Base-by-base conservation (phyloP, 1,140 invertebrate species). In the Atta texana region DNA sequence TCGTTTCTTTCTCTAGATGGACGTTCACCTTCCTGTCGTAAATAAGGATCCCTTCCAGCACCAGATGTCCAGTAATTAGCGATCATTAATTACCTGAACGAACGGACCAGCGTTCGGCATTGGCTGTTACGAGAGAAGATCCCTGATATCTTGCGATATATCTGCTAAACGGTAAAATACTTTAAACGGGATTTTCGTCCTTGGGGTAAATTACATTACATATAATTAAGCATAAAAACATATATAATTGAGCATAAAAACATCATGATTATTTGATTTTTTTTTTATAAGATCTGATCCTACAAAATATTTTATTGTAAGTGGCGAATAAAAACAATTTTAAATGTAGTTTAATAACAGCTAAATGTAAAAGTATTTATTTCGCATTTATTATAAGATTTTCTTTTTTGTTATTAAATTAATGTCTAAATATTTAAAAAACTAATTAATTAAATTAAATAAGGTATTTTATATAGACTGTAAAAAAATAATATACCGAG, bases 21-120 rank as follows among this genome's bases (percentile, higher is more conserved):
- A 77, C 82, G 75, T 89, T 78, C 88, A 90, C 86, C 89, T 89
- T 92, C 86, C 89, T 88, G 85, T 69, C 81, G 87, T 88, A 92
- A 92, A 92, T 90, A 89, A 92, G 87, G 61, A 82, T 88, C 77
- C 71, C 69, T 57, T 78, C 61, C 78, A 86, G 80, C 85, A 77
- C 86, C 87, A 87, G 78, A 89, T 90, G 81, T 71, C 49, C 53
- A 76, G 72, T 85, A 90, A 91, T 89, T 77, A 89, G 51, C 59
- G 69, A 91, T 85, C 87, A 82, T 85, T 88, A 85, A 90, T 91
- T 90, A 88, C 63, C n/a, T 39, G 59, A 61, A 74, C 44, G 49
- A 71, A 39, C 55, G 28, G 51, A 61, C 49, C 34, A 76, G 16
- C 69, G 18, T 21, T 28, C 44, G 71, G 61, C 69, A 31, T 34